A percentile compares a stretch with the other conserved stretches of the same genome.
phyloP scores from a whole-genome alignment of 2,888 invertebrate genomes.

The Epirrita christyi region DNA sequence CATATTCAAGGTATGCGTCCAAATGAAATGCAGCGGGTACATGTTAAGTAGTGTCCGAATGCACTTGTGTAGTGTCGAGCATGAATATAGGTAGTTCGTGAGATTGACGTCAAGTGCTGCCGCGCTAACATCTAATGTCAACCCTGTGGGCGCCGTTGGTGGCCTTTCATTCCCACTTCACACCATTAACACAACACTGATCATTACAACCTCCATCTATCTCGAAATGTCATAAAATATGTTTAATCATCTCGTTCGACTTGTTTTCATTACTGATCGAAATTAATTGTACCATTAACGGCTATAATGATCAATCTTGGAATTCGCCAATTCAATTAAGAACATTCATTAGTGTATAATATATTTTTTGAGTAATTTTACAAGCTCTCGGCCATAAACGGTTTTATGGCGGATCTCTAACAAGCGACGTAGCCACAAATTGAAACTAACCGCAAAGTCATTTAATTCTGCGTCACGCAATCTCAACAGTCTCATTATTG shows the following conservation, averaged over 20 bases:
- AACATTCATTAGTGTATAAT: conserved; percentile 41
- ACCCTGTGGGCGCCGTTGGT: conserved; percentile 44
- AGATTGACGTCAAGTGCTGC: conserved; percentile 42
- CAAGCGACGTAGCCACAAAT: conserved; percentile 69
- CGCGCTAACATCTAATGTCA: conserved; percentile 52
- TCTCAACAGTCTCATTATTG: conserved; percentile 47
- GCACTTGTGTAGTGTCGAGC: conserved; percentile 33
- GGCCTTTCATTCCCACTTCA: conserved; percentile 45
- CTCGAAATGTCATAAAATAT: conserved; percentile 20
- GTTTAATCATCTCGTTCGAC: conserved; percentile 14
- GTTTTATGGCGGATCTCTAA: conserved; percentile 62
- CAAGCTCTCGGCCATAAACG: conserved; percentile 53
- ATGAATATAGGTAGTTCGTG: conserved; percentile 37
- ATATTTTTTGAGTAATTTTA: conserved; percentile 52
- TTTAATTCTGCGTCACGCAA: conserved; percentile 70
- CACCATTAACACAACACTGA: conserved; percentile 41
- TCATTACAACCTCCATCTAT: conserved; percentile 28
- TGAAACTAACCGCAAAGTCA: conserved; percentile 69
- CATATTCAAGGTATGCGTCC: conserved; percentile 26
- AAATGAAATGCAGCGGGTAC: conserved; percentile 32
- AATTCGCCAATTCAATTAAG: conserved; percentile 45
- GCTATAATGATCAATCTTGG: conserved; percentile 38
- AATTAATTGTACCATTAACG: conserved; percentile 41
- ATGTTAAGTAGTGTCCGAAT: conserved; percentile 36
- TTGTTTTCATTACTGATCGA: conserved; percentile 30